Conservation (phyloP, 2,888 invertebrate species). For the Clitarchus hookeri region DNA sequence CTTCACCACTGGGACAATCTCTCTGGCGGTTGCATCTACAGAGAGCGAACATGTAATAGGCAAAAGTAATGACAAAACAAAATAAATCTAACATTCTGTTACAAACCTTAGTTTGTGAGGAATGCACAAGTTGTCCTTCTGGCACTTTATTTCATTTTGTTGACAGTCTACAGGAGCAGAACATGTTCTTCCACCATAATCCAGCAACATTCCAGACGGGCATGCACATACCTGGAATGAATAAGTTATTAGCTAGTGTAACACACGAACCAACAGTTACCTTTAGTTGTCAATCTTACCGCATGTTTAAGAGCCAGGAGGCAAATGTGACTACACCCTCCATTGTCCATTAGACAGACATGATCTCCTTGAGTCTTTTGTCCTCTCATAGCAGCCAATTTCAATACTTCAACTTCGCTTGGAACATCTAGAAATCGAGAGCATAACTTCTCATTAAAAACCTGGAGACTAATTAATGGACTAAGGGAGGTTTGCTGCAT, state of each 20-base stretch:
- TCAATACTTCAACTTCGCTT: conserved; percentile 52
- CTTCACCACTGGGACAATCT: conserved; percentile 31
- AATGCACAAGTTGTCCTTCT: conserved; percentile 57
- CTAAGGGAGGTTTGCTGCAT: no score
- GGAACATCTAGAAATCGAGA: conserved; percentile 47
- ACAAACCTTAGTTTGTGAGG: conserved; percentile 46
- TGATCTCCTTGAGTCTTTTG: conserved; percentile 52
- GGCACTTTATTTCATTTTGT: conserved; percentile 55
- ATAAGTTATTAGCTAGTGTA: neutral
- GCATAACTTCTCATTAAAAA: no score
- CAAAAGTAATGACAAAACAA: neutral
- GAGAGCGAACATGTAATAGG: neutral
- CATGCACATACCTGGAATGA: conserved; percentile 50
- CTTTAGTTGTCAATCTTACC: conserved; percentile 15
- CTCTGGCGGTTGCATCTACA: conserved; percentile 57
- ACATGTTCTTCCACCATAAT: conserved; percentile 62
- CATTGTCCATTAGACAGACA: conserved; percentile 63
- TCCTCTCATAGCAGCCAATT: conserved; percentile 58
- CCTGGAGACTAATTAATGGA: no score
- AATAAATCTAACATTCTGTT: neutral
- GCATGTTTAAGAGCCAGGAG: conserved; percentile 53
- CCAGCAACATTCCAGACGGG: conserved; percentile 66
- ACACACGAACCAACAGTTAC: no score
- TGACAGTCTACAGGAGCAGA: conserved; percentile 35
- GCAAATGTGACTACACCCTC: conserved; percentile 77